A percentile compares a stretch with the other conserved stretches of the same genome.
phyloP scores from a whole-genome alignment of 2,113 vertebrate species.

The Caranx melampygus region DNA sequence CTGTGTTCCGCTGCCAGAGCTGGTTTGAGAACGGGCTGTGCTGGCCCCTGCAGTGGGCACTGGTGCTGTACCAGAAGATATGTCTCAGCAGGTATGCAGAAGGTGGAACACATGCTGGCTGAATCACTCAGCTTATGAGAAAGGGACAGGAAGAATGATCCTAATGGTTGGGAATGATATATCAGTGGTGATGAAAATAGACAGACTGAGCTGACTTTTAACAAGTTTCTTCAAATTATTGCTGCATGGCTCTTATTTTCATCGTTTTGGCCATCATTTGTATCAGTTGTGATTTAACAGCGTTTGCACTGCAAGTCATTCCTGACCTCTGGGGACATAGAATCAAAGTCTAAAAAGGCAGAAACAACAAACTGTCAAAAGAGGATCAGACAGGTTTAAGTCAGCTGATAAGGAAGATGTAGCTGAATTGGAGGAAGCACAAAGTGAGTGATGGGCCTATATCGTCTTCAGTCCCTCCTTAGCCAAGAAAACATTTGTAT shows the following conservation, averaged over 20 bases:
- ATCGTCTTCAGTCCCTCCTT: neutral
- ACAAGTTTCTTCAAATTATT: neutral
- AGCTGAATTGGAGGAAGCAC: neutral
- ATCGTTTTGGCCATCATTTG: neutral
- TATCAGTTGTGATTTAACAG: neutral
- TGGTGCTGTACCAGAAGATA: constrained; percentile 86
- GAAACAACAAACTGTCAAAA: neutral
- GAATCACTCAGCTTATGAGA: neutral
- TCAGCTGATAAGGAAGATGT: neutral
- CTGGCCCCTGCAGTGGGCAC: constrained; percentile 79
- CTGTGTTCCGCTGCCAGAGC: constrained; percentile 86
- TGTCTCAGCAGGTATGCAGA: constrained; percentile 84
- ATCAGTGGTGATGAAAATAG: neutral
- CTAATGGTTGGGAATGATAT: neutral
- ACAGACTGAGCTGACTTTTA: neutral
- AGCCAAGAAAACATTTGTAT: neutral
- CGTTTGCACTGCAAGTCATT: neutral
- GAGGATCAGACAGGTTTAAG: neutral
- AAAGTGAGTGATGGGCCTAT: neutral
- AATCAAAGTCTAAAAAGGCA: neutral
- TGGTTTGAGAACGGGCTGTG: constrained; percentile 86
- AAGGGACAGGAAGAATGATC: neutral
- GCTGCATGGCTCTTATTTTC: neutral
- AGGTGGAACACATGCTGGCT: neutral
- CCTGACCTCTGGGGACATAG: neutral